Evolutionary conservation across 2,113 vertebrate genomes (phyloP).

Genomic region (Heteronetta atricapilla): DNA sequence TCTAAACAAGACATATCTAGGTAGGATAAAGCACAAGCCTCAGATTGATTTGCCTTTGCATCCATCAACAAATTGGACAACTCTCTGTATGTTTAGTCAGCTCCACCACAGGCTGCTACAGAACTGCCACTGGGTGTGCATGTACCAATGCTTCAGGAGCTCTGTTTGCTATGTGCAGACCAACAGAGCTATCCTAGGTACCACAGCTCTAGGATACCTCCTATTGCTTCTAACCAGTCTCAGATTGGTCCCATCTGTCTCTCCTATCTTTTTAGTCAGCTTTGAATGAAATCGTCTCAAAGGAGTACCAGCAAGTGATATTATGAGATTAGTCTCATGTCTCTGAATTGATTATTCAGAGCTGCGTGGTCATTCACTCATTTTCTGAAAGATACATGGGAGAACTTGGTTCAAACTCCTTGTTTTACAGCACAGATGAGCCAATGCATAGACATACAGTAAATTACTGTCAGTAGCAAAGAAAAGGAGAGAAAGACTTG

Average conservation of each 20-base stretch:
- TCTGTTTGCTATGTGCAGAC: background rate
- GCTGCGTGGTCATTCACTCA: background rate
- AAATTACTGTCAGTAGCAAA: background rate
- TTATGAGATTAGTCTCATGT: background rate
- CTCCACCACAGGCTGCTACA: background rate
- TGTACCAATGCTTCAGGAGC: background rate
- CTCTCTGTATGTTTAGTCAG: background rate
- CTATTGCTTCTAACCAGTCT: background rate
- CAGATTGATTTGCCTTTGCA: background rate
- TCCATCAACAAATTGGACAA: background rate
- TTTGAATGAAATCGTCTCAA: background rate
- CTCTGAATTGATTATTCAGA: background rate
- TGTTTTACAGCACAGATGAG: background rate
- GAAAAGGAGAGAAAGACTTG: background rate
- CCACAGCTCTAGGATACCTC: background rate
- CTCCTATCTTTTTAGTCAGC: background rate
- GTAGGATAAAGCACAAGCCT: background rate
- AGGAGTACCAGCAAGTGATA: background rate
- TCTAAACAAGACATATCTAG: background rate
- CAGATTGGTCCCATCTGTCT: background rate
- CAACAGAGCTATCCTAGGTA: background rate
- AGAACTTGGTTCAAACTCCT: background rate
- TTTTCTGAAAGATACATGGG: background rate
- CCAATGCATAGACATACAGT: background rate
- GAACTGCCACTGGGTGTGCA: background rate